Conservation (phyloP, 64 coral and sea anemone genomes). For the Platygyra sinensis region DNA sequence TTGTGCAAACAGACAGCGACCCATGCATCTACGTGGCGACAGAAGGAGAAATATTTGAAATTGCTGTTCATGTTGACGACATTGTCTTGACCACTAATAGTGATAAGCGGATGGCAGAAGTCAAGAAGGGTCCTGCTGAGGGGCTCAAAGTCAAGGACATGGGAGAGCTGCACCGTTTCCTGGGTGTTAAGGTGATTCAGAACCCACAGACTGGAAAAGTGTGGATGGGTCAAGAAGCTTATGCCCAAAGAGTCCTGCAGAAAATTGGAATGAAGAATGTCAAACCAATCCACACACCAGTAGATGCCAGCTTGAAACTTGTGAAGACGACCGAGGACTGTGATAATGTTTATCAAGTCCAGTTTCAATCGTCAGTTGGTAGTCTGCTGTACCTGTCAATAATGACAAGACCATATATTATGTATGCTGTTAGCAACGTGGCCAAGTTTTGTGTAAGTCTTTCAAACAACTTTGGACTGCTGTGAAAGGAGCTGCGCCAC, state of each 20-base stretch:
- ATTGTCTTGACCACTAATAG: constrained; percentile 35
- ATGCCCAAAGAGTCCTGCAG: constrained; percentile 20
- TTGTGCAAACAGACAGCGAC: constrained; percentile 29
- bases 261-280: constrained; percentile 45
- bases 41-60: constrained; percentile 48
- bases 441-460: constrained; percentile 33
- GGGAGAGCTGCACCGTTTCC: constrained; percentile 52
- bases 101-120: no score
- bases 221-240: constrained; percentile 30
- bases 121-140: constrained; percentile 29
- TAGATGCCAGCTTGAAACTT: constrained; percentile 26
- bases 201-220: constrained; percentile 44
- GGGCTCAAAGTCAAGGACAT: constrained; percentile 77
- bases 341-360: neutral
- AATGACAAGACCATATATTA: constrained; percentile 51
- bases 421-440: no score
- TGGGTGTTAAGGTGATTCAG: constrained; percentile 48
- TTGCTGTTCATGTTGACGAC: constrained; percentile 65
- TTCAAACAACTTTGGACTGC: constrained; percentile 37
- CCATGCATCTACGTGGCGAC: constrained; percentile 53
- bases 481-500: no score
- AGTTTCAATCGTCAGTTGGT: constrained; percentile 51
- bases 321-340: constrained; percentile 3
- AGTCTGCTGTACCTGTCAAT: constrained; percentile 43
- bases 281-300: neutral